phyloP scores from a whole-genome alignment of 2,113 vertebrate genomes.

The Trichomycterus rosablanca region DNA sequence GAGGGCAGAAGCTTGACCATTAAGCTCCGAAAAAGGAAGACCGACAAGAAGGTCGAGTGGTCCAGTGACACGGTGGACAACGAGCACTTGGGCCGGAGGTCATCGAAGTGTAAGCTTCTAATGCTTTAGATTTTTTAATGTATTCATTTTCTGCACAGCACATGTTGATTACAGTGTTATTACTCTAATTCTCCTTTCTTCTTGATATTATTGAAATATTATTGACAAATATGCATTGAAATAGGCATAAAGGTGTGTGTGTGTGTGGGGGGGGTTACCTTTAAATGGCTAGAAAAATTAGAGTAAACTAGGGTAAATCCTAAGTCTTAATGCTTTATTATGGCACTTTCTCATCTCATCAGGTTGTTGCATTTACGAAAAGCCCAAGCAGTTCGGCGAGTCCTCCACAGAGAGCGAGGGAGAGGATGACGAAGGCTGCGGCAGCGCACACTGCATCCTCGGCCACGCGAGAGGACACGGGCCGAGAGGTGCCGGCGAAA shows the following conservation, averaged over 20 bases:
- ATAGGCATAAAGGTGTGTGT: no score
- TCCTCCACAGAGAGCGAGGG: slow-evolving; percentile 89
- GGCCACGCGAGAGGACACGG: slow-evolving; percentile 75
- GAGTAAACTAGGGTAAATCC: no score
- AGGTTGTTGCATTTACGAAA: slow-evolving; percentile 93
- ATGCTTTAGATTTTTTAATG: background rate
- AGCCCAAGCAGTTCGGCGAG: slow-evolving; percentile 83
- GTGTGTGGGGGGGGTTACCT: no score
- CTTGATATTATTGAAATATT: no score
- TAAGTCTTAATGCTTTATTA: background rate
- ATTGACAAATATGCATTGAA: no score
- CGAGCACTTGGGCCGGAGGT: slow-evolving; percentile 84
- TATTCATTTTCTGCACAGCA: background rate
- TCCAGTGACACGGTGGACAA: slow-evolving; percentile 90
- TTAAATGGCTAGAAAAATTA: no score
- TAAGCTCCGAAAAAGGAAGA: slow-evolving; percentile 87
- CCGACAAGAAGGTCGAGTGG: slow-evolving; percentile 91
- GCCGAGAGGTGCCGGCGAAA: slow-evolving; percentile 64
- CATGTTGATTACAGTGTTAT: no score
- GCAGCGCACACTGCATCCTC: slow-evolving; percentile 84
- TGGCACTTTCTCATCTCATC: background rate
- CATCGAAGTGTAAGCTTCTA: slow-evolving; percentile 82
- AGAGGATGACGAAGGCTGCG: slow-evolving; percentile 81
- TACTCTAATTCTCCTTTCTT: no score
- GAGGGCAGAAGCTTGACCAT: slow-evolving; percentile 86